Percentiles rank a stretch among this genome's conserved stretches.
Evolutionary conservation across 2,113 vertebrate species (phyloP).

Genomic region (Polyodon spathula): DNA sequence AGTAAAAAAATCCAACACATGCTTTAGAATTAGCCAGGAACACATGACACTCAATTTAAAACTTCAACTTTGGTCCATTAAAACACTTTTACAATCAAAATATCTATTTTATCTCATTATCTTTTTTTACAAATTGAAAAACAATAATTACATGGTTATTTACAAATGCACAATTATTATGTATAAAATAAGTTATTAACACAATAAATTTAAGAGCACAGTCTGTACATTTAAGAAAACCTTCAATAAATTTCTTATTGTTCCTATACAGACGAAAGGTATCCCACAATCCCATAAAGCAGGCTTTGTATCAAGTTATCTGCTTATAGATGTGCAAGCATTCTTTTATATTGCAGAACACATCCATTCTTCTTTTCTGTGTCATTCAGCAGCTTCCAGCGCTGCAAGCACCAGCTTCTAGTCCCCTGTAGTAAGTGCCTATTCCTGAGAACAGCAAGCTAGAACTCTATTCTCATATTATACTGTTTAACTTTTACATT

Average conservation of each 20-base stretch:
- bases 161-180: conserved; percentile 94
- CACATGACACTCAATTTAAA: conserved; percentile 65
- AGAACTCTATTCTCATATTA: too few relatives aligned
- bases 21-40: conserved; percentile 66
- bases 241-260: conserved; percentile 34
- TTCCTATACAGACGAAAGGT: conserved; percentile 17
- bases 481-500: too few relatives aligned
- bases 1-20: conserved; percentile 66
- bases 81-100: conserved; percentile 94
- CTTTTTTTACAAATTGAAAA: conserved; percentile 80
- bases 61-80: conserved; percentile 94
- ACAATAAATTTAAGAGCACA: conserved; percentile 79
- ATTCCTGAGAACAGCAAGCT: background rate
- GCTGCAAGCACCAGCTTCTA: conserved; percentile 40
- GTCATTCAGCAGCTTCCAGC: conserved; percentile 55
- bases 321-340: background rate
- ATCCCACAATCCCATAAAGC: background rate
- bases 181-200: conserved; percentile 99
- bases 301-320: background rate
- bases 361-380: background rate
- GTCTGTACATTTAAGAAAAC: conserved; percentile 79
- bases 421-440: conserved; percentile 28
- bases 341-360: background rate
- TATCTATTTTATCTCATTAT: conserved; percentile 61
- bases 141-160: conserved; percentile 95